A percentile compares a stretch with the other conserved stretches of the same genome.
Conservation (phyloP, 2,113 vertebrate genomes). For the Athene cunicularia region DNA sequence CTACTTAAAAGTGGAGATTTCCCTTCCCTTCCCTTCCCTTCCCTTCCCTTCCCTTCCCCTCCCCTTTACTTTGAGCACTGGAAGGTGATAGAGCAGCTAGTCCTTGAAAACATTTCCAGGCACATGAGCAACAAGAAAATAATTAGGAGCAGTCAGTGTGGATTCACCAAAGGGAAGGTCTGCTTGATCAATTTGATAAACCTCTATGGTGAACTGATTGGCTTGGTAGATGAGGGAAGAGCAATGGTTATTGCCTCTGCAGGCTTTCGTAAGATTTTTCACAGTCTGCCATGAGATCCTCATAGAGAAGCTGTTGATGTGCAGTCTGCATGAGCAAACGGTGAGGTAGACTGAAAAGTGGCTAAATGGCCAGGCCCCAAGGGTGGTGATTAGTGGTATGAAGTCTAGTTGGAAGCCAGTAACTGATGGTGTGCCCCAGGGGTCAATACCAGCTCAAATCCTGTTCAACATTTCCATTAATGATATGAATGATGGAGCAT, state of each 20-base stretch:
- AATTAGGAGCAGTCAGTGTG: background rate
- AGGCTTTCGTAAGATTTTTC: background rate
- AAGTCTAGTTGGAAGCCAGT: background rate
- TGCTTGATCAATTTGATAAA: background rate
- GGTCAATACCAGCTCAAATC: background rate
- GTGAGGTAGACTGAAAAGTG: background rate
- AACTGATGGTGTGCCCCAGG: background rate
- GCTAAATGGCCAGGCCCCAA: background rate
- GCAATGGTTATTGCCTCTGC: no score
- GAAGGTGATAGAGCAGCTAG: no score
- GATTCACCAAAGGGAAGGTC: background rate
- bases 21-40: accelerated
- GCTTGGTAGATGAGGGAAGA: background rate
- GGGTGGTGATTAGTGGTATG: background rate
- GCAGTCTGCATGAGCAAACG: background rate
- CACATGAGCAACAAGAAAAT: background rate
- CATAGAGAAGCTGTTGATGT: background rate
- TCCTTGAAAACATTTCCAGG: no score
- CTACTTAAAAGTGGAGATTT: background rate
- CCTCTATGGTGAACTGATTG: background rate
- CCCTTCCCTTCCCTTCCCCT: background rate
- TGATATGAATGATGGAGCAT: background rate
- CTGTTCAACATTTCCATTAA: background rate
- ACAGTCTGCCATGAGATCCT: background rate
- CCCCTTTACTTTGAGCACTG: no score